Percentiles rank a stretch among this genome's conserved stretches.
Conservation (phyloP, 2,797 vertebrate species). For the Forpus xanthops region DNA sequence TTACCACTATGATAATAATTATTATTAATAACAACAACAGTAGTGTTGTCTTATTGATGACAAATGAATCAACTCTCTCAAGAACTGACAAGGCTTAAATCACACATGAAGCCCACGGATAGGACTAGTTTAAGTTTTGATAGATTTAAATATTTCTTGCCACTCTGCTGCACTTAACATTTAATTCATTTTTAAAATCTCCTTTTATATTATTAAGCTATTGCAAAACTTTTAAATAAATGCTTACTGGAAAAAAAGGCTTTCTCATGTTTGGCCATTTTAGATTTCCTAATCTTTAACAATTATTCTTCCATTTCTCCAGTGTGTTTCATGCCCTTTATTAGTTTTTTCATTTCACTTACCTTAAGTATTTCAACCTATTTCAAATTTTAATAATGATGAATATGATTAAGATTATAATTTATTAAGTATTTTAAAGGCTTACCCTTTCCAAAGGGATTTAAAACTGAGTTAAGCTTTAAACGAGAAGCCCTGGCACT, state of each 20-base stretch:
- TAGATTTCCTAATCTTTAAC: conserved; percentile 45
- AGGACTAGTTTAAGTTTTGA: not conserved
- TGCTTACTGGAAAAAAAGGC: not conserved
- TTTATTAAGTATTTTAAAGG: conserved; percentile 52
- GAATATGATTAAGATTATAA: conserved; percentile 58
- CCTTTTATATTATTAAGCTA: conserved; percentile 1
- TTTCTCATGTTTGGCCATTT: conserved; percentile 18
- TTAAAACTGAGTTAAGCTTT: conserved; percentile 52
- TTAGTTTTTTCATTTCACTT: conserved; percentile 59
- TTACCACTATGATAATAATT: not conserved
- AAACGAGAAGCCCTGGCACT: not conserved
- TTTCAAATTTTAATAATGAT: conserved; percentile 58
- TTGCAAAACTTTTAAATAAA: conserved; percentile 45
- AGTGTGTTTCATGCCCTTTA: conserved; percentile 6
- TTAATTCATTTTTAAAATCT: conserved; percentile 8
- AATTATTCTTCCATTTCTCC: conserved; percentile 55
- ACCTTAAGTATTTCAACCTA: conserved; percentile 49
- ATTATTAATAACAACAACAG: not conserved
- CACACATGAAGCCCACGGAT: not conserved
- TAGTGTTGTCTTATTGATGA: not conserved
- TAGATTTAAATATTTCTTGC: not conserved
- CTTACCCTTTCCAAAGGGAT: conserved; percentile 35
- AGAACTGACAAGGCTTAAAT: not conserved
- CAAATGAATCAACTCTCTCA: not conserved
- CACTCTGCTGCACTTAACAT: not conserved